Conservation (phyloP, 2,888 invertebrate species). For the Sphaerophoria rueppellii region DNA sequence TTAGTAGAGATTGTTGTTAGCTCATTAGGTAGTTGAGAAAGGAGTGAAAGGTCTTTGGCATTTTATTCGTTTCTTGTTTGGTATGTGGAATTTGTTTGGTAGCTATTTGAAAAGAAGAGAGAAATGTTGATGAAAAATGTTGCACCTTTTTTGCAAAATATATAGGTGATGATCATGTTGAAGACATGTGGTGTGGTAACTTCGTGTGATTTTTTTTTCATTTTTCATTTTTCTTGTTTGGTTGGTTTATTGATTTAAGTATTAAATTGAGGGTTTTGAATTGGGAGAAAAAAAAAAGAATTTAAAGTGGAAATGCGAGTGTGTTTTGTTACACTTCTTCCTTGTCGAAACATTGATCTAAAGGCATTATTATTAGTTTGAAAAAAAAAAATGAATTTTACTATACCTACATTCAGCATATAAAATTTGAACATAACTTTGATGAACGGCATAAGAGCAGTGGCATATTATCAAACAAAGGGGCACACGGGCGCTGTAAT, state of each 20-base stretch:
- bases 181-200: constrained; percentile 18
- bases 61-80: not conserved
- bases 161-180: constrained; percentile 39
- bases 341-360: too few relatives aligned
- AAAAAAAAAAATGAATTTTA: too few relatives aligned
- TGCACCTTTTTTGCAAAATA: constrained; percentile 39
- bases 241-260: not conserved
- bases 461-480: too few relatives aligned
- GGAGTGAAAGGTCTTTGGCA: not conserved
- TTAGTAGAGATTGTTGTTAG: constrained; percentile 53
- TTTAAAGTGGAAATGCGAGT: too few relatives aligned
- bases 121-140: constrained; percentile 58
- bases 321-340: too few relatives aligned
- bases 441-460: too few relatives aligned
- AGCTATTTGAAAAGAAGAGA: constrained; percentile 15
- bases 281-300: too few relatives aligned
- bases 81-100: constrained; percentile 35
- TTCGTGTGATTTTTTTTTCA: too few relatives aligned
- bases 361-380: too few relatives aligned
- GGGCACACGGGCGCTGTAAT: too few relatives aligned
- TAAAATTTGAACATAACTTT: too few relatives aligned
- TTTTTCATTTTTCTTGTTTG: not conserved
- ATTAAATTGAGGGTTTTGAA: not conserved
- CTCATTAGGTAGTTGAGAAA: constrained; percentile 49
- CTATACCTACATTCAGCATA: too few relatives aligned